A percentile compares a stretch with the other conserved stretches of the same genome.
Conservation (phyloP, 2,113 vertebrate genomes). For the Prunella fulvescens region DNA sequence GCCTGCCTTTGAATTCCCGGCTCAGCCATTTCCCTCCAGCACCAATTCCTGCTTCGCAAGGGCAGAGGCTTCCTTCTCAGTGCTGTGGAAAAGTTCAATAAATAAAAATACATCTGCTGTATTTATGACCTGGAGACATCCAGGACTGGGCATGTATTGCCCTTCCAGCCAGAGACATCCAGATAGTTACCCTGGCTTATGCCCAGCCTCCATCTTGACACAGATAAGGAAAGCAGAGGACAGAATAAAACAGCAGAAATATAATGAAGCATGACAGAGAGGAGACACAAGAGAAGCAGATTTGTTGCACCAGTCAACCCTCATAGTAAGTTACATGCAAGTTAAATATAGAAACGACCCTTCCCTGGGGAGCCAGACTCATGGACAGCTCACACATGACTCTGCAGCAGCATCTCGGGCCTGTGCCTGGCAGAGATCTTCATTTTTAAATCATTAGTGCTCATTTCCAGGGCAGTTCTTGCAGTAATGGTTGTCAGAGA, state of each 20-base stretch:
- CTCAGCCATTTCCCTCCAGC: not conserved
- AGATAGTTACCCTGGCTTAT: not conserved
- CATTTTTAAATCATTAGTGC: not conserved
- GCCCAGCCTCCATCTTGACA: not conserved
- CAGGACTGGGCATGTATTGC: not conserved
- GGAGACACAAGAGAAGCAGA: not conserved
- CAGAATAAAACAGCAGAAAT: not conserved
- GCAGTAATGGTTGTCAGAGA: not conserved
- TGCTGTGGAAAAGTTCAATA: not conserved
- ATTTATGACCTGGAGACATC: not conserved
- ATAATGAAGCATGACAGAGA: not conserved
- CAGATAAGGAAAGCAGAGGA: not conserved
- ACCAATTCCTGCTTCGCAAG: not conserved
- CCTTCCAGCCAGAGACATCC: not conserved
- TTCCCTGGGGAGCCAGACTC: not conserved
- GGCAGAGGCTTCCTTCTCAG: not conserved
- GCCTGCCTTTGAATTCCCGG: not conserved
- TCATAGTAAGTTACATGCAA: not conserved
- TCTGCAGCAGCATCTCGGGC: not conserved
- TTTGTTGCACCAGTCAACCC: not conserved
- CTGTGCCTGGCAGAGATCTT: not conserved
- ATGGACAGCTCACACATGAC: not conserved
- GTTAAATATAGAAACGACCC: conserved; percentile 12
- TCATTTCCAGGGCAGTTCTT: not conserved
- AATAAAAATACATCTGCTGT: not conserved